phyloP scores from a whole-genome alignment of 1,140 invertebrate species.

The Micrasema longulum region DNA sequence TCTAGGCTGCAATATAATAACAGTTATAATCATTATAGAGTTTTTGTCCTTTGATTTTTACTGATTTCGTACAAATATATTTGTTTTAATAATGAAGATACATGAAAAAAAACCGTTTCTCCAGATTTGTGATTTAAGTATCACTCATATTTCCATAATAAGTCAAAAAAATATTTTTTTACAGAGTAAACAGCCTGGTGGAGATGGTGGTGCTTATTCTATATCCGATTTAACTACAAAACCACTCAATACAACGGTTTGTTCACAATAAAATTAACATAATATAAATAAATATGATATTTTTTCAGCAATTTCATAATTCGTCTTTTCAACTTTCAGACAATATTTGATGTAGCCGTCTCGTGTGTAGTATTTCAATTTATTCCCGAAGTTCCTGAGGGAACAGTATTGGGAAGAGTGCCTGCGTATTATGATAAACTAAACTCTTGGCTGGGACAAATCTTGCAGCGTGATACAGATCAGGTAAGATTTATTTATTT shows the following conservation, averaged over 20 bases:
- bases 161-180: too few species aligned
- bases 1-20: too few species aligned
- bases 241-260: constrained; percentile 72
- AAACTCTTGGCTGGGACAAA: constrained; percentile 95
- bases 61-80: too few species aligned
- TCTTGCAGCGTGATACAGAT: constrained; percentile 87
- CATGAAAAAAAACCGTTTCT: too few species aligned
- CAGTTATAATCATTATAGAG: too few species aligned
- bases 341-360: constrained; percentile 83
- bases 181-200: constrained; percentile 78
- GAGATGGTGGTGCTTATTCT: constrained; percentile 74
- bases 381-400: constrained; percentile 72
- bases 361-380: constrained; percentile 93
- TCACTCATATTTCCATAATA: too few species aligned
- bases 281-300: too few species aligned
- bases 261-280: neutral
- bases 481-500: too few species aligned
- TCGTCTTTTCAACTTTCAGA: constrained; percentile 69
- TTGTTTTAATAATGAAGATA: too few species aligned
- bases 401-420: constrained; percentile 68
- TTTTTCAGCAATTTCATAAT: neutral
- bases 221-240: constrained; percentile 75
- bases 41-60: too few species aligned
- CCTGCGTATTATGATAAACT: constrained; percentile 89
- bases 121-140: too few species aligned